Evolutionary conservation across 2,888 invertebrate genomes (phyloP), one percentile per base, ranked within the genome.

Genomic region (Dorcus parallelipipedus): DNA sequence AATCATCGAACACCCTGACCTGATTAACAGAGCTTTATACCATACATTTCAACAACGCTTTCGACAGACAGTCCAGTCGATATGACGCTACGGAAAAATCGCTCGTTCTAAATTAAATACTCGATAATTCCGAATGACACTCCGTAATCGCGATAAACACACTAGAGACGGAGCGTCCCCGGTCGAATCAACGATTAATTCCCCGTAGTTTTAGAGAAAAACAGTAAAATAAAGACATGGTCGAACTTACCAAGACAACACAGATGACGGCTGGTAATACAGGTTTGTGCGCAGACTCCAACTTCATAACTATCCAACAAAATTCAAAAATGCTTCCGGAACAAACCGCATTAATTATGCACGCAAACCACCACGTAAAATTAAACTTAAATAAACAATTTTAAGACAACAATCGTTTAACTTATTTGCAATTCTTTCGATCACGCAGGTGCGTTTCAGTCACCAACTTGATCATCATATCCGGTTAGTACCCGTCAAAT

Each of bases 241-340:
- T 70, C 71, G 26, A 72, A 75, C 80, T 80, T 79, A 80, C 80
- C 80, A 79, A 80, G 79, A 79, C 78, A 80, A 80, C 79, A 80
- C 80, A 81, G 80, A 79, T 81, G 81, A 82, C 80, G 80, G 80
- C 79, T 78, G 78, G 76, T 77, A 77, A 78, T 79, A 80, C 76
- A 77, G 78, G 71, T 69, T 66, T 70, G 63, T 75, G 78, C 81
- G 80, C 78, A 77, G 67, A 54, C 66, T 59, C 64, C 60, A 38
- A 49, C 45, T 38, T 40, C 23, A 52, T 40, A 50, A 48, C 42
- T 51, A 10, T 45, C 40, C 52, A 38, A 52, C 33, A 56, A 56
- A 48, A 56, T 52, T 59, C 56, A 56, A 33, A 33, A 33, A 33
- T 33, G 26, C 26, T 33, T 33, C 26, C 26, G 7, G 6, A 33